Conservation (phyloP, 2,888 invertebrate species). For the Tipula confusa region DNA sequence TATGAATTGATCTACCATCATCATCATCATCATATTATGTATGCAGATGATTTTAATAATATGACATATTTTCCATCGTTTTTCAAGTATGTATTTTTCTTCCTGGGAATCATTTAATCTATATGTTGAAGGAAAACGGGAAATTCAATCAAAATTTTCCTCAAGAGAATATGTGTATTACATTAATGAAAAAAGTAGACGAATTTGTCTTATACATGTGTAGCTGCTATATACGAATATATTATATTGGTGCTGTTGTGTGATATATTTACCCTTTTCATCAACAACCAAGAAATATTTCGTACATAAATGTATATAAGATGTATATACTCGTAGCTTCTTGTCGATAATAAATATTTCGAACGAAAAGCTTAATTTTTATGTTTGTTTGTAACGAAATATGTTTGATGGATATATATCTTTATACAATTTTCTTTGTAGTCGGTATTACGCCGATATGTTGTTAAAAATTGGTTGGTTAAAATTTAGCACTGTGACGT, state of each 20-base stretch:
- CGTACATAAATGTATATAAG: background rate
- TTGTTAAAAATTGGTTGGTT: background rate
- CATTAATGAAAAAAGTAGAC: slow-evolving; percentile 7
- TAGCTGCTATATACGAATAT: background rate
- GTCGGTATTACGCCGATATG: background rate
- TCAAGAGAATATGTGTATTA: slow-evolving; percentile 25
- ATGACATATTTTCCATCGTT: background rate
- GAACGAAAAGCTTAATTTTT: background rate
- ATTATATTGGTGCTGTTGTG: background rate
- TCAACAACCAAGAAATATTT: background rate
- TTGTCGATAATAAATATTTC: background rate
- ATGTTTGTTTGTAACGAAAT: background rate
- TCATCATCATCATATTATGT: background rate
- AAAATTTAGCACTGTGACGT: background rate
- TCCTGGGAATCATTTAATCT: slow-evolving; percentile 9
- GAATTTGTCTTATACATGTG: background rate
- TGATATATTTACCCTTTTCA: slow-evolving; percentile 5
- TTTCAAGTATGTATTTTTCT: background rate
- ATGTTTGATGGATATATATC: background rate
- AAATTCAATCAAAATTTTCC: slow-evolving; percentile 25
- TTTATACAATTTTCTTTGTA: background rate
- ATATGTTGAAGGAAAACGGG: background rate
- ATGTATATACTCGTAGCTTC: background rate
- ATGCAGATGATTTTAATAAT: background rate
- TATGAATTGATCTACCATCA: background rate